phyloP scores from a whole-genome alignment of 2,888 invertebrate species.

The Pharmacophagus antenor region DNA sequence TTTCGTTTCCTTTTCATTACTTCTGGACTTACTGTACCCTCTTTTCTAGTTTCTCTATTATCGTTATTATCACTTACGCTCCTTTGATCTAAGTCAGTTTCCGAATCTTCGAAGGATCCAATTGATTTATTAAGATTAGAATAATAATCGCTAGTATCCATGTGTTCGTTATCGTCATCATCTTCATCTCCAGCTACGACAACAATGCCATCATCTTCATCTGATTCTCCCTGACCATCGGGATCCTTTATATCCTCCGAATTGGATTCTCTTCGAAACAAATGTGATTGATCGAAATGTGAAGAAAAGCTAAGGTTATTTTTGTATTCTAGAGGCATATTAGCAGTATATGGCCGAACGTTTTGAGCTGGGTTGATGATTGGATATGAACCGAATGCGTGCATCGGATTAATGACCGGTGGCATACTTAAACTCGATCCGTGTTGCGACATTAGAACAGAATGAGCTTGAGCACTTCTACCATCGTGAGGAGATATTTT shows the following conservation, averaged over 20 bases:
- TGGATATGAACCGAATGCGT: slow-evolving; percentile 89
- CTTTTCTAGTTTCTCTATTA: slow-evolving; percentile 64
- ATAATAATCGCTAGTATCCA: slow-evolving; percentile 71
- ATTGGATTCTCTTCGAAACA: slow-evolving; percentile 62
- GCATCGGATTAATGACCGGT: slow-evolving; percentile 85
- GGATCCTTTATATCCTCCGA: slow-evolving; percentile 77
- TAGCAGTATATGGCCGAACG: slow-evolving; percentile 79
- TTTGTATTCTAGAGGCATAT: slow-evolving; percentile 76
- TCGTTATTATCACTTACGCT: slow-evolving; percentile 70
- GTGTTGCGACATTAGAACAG: slow-evolving; percentile 88
- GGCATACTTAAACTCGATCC: slow-evolving; percentile 82
- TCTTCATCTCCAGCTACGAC: slow-evolving; percentile 90
- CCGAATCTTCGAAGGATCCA: slow-evolving; percentile 68
- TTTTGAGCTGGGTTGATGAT: slow-evolving; percentile 86
- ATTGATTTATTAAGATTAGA: slow-evolving; percentile 64
- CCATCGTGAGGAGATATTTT: slow-evolving; percentile 98
- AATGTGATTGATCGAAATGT: slow-evolving; percentile 58
- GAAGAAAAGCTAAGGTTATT: slow-evolving; percentile 65
- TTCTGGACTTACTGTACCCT: slow-evolving; percentile 75
- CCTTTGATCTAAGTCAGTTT: slow-evolving; percentile 70
- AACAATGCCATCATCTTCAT: slow-evolving; percentile 88
- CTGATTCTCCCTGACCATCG: slow-evolving; percentile 84
- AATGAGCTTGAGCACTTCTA: slow-evolving; percentile 92
- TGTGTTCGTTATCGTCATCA: slow-evolving; percentile 83
- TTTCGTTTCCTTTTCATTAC: slow-evolving; percentile 92